Conservation (phyloP, 2,113 vertebrate species). For the Oncorhynchus keta region DNA sequence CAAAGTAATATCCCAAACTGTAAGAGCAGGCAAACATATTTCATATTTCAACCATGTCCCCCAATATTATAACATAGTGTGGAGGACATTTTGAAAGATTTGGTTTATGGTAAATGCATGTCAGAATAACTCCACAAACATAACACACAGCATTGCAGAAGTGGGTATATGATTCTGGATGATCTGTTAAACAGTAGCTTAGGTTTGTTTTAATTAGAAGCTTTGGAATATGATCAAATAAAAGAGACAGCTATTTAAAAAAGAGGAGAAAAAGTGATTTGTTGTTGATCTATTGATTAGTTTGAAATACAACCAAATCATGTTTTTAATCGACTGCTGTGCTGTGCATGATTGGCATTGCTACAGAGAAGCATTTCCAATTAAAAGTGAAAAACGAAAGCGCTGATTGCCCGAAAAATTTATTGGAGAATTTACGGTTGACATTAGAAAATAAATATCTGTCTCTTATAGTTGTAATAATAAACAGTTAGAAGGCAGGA, state of each 20-base stretch:
- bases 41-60: too few species aligned
- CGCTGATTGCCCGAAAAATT: neutral
- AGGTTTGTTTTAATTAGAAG: slow-evolving; percentile 10
- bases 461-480: slow-evolving; percentile 10
- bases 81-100: slow-evolving; percentile 31
- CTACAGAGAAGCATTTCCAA: neutral
- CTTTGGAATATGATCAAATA: slow-evolving; percentile 17
- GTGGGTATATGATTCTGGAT: slow-evolving; percentile 19
- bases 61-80: too few species aligned
- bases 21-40: slow-evolving; percentile 59
- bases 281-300: slow-evolving; percentile 34
- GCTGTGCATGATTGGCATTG: neutral
- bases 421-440: neutral
- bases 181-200: slow-evolving; percentile 15
- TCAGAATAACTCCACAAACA: slow-evolving; percentile 38
- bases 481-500: neutral
- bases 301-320: slow-evolving; percentile 24
- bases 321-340: neutral
- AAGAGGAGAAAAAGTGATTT: slow-evolving; percentile 22
- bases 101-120: slow-evolving; percentile 53
- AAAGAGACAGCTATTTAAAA: slow-evolving; percentile 49
- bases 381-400: neutral
- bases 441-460: slow-evolving; percentile 1
- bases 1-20: too few species aligned
- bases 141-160: slow-evolving; percentile 44